Evolutionary conservation across 2,888 invertebrate species (phyloP).

Genomic region (Morinoia aosen): DNA sequence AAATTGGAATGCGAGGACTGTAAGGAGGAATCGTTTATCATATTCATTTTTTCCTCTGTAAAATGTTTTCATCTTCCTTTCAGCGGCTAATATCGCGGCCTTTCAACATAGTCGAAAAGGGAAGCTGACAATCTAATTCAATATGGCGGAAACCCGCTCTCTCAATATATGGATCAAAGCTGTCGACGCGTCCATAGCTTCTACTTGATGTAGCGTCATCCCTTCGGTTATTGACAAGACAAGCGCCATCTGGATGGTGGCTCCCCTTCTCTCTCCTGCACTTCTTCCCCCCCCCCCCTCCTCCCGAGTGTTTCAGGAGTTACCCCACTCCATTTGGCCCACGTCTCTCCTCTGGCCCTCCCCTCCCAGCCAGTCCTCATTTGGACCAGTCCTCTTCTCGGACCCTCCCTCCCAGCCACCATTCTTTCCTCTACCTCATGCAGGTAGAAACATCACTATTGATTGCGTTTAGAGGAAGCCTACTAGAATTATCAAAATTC

Average conservation of each 20-base stretch:
- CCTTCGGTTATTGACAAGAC: too few relatives aligned
- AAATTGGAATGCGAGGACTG: too few relatives aligned
- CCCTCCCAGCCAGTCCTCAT: background rate
- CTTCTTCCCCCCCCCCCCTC: background rate
- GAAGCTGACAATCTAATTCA: background rate
- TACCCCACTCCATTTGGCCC: background rate
- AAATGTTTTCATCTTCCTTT: background rate
- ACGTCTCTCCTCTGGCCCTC: background rate
- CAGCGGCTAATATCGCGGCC: background rate
- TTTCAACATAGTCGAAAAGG: background rate
- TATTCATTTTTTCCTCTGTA: background rate
- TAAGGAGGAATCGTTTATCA: background rate
- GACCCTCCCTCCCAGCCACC: too few relatives aligned
- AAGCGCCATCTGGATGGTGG: too few relatives aligned
- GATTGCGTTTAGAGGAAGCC: background rate
- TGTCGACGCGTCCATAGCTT: too few relatives aligned
- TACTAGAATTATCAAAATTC: background rate
- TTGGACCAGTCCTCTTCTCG: background rate
- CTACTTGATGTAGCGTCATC: too few relatives aligned
- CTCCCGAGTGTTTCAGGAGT: background rate
- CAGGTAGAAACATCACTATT: background rate
- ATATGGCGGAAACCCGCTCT: too few relatives aligned
- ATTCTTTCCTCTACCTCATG: background rate
- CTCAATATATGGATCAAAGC: too few relatives aligned
- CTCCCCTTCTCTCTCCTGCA: too few relatives aligned